Percentiles rank a stretch among this genome's conserved stretches.
Evolutionary conservation across 1,140 invertebrate genomes (phyloP).

Genomic region (Aradophagus sp.): DNA sequence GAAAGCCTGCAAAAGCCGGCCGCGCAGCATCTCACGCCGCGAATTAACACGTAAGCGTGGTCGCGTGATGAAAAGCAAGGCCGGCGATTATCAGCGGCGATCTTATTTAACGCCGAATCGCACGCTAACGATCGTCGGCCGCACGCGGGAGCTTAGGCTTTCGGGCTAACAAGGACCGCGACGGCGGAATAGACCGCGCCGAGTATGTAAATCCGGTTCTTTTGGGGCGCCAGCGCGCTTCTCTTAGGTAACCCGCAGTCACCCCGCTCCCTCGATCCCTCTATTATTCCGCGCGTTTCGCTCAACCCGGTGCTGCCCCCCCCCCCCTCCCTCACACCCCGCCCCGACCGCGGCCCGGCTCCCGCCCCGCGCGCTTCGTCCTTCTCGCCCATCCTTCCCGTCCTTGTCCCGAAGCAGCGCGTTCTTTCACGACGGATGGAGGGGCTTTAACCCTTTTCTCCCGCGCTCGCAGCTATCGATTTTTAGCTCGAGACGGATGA

Average conservation of each 20-base stretch:
- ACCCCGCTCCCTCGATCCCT: conserved; percentile 42
- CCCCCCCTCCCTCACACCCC: conserved; percentile 8
- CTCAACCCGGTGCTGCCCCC: no score
- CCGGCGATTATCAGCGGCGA: conserved; percentile 23
- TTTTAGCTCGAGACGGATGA: conserved; percentile 71
- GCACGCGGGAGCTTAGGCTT: conserved; percentile 30
- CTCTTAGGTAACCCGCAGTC: conserved; percentile 39
- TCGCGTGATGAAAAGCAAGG: conserved; percentile 40
- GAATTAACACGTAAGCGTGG: conserved; percentile 48
- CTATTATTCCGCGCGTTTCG: conserved; percentile 35
- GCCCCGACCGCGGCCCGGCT: no score
- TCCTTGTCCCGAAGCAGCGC: conserved; percentile 25
- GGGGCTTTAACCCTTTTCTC: conserved; percentile 72
- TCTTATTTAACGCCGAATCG: conserved; percentile 42
- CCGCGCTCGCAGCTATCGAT: conserved; percentile 70
- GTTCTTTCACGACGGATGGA: conserved; percentile 64
- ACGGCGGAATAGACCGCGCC: conserved; percentile 58
- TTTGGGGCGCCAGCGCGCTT: conserved; percentile 42
- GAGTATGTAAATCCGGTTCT: conserved; percentile 70
- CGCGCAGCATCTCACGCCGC: conserved; percentile 31
- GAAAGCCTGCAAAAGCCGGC: conserved; percentile 34
- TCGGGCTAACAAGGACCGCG: conserved; percentile 69
- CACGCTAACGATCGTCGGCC: conserved; percentile 60
- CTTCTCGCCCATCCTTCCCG: conserved; percentile 23
- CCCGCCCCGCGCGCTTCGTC: no score